Base-by-base conservation (phyloP, 2,888 invertebrate genomes). In the Drosophila flavopinicola region DNA sequence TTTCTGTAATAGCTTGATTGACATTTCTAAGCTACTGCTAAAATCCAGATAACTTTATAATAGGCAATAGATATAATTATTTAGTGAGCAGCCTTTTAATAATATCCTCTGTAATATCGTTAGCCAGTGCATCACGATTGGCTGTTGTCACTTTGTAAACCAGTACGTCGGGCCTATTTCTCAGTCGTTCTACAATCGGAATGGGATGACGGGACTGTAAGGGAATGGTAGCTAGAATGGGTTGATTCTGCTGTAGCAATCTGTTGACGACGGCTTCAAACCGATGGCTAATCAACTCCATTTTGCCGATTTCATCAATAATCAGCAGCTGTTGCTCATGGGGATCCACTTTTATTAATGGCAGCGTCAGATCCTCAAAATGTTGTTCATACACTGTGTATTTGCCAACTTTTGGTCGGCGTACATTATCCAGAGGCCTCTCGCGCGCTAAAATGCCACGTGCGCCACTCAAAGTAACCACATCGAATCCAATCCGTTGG, bases 401-500 rank as follows among this genome's bases (percentile, higher is more conserved):
- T 77, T 93, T 93, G 9, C 95, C 95, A n/a, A 95, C 92, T 80
- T 85, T 90, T 9, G 88, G 88, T 1, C 82, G 72, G 1, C 44
- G 63, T 2, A 45, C 15, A 2, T 35, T 51, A 33, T 74, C 76
- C 1, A 3, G 5, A 0, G 69, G 48, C 1, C 17, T 33, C 42
- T 76, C 63, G 1, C 85, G 84, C 2, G 95, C 93, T 47, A 95
- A 89, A 9, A 91, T 85, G 1, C 90, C 92, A 52, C 92, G 91
- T 54, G 90, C 79, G 0, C 92, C 92, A 61, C 89, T 75, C 1
- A 92, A 84, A 0, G 93, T 92, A 1, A 94, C 92, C 30, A 94
- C 91, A 90, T 94, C 94, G 84, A 95, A 95, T 9, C 95, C 95
- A 35, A 92, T 91, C 61, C 95, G 91, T 49, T 85, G 89, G 17